Evolutionary conservation across 1,140 invertebrate species (phyloP).

Genomic region (Bombus waltoni): DNA sequence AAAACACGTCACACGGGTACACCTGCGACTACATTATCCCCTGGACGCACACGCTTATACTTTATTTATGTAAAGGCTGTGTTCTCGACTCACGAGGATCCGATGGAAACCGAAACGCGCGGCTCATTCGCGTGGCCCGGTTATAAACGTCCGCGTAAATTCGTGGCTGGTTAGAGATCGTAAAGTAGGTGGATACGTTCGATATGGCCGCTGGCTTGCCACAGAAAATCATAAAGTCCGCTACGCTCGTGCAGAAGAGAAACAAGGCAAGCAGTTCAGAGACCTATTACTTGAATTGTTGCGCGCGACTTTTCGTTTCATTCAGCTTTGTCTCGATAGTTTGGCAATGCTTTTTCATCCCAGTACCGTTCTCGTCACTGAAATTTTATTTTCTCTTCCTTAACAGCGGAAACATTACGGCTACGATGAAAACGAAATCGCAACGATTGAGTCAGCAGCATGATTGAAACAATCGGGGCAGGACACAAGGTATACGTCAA

Average conservation of each 20-base stretch:
- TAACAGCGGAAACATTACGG: too few species aligned
- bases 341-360: not conserved
- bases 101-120: conserved; percentile 56
- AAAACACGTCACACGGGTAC: conserved; percentile 59
- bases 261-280: not conserved
- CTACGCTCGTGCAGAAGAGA: conserved; percentile 2
- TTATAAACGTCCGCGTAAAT: conserved; percentile 76
- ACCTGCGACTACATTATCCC: conserved; percentile 49
- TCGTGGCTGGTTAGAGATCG: conserved; percentile 72
- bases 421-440: too few species aligned
- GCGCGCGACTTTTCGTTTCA: not conserved
- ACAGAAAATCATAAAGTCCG: conserved; percentile 70
- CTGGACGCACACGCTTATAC: conserved; percentile 33
- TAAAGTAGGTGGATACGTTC: conserved; percentile 61
- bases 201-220: conserved; percentile 53
- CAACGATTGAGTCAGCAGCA: too few species aligned
- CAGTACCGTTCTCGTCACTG: too few species aligned
- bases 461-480: too few species aligned
- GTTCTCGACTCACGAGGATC: conserved; percentile 50
- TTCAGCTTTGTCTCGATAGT: not conserved
- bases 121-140: conserved; percentile 68
- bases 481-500: too few species aligned
- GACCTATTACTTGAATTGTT: conserved; percentile 34
- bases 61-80: conserved; percentile 64
- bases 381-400: too few species aligned